These are phyloP conservation scores for Halisarca cf. caerulea DNA, from an alignment of 37 sponge, comb jelly and placozoan genomes.

Conservation along the genomic window DNA sequence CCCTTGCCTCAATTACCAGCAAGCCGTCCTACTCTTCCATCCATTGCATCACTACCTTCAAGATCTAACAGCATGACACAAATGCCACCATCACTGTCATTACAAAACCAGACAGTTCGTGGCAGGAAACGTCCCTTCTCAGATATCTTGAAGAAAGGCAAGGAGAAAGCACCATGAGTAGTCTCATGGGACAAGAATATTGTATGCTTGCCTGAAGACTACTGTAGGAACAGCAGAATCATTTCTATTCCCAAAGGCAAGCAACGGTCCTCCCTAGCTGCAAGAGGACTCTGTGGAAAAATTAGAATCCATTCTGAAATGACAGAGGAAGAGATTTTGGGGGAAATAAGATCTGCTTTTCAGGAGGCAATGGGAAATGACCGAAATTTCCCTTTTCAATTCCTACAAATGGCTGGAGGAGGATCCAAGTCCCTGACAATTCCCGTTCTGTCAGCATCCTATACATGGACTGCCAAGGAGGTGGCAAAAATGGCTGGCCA, in stretches of 20 bases:
- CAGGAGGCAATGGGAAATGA: constrained; percentile 35
- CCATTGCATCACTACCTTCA: constrained; percentile 9
- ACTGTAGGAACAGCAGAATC: constrained; percentile 20
- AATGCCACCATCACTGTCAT: constrained; percentile 25
- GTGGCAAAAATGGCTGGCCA: constrained; percentile 16
- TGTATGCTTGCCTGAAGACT: constrained; percentile 30
- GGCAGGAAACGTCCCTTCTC: constrained; percentile 4
- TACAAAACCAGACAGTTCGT: constrained; percentile 10
- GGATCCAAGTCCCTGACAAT: constrained; percentile 33
- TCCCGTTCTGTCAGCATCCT: constrained; percentile 33
- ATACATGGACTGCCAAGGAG: constrained; percentile 28
- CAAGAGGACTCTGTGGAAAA: constrained; percentile 21
- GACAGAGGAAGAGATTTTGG: constrained; percentile 29
- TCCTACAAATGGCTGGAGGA: constrained; percentile 37
- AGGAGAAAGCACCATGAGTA: constrained; percentile 17
- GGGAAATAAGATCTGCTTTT: constrained; percentile 50
- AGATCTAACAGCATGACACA: background rate
- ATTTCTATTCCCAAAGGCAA: constrained; percentile 17
- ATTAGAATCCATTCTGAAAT: constrained; percentile 27
- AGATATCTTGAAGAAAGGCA: constrained; percentile 12
- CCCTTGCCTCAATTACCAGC: constrained; percentile 21
- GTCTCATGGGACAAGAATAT: constrained; percentile 23
- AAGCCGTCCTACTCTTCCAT: constrained; percentile 19
- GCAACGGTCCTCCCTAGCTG: constrained; percentile 27
- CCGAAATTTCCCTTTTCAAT: constrained; percentile 35